Evolutionary conservation across 2,113 vertebrate genomes (phyloP).

Genomic region (Campylorhamphus procurvoides): DNA sequence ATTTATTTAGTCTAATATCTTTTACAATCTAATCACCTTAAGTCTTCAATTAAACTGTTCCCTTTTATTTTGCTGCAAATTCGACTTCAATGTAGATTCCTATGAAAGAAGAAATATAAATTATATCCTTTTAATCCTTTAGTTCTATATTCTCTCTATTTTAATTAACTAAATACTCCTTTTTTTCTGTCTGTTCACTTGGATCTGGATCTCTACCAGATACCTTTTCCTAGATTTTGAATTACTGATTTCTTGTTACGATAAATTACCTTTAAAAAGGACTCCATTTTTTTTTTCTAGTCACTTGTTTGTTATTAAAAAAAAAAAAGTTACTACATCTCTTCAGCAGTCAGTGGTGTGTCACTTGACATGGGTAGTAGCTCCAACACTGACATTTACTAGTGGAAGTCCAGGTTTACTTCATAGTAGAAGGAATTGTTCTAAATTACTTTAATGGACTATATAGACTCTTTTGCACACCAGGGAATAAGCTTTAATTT

Average conservation of each 20-base stretch:
- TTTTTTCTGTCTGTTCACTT: not conserved
- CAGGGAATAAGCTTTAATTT: not conserved
- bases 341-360: not conserved
- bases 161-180: not conserved
- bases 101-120: not conserved
- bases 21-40: not conserved
- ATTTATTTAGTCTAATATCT: not conserved
- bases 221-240: not conserved
- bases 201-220: not conserved
- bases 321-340: not conserved
- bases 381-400: not conserved
- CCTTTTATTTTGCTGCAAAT: not conserved
- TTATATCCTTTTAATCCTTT: not conserved
- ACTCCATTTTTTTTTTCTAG: not conserved
- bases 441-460: not conserved
- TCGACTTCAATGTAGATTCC: not conserved
- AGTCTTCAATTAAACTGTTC: not conserved
- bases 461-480: not conserved
- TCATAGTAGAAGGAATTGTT: not conserved
- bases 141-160: not conserved
- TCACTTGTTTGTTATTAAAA: not conserved
- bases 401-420: not conserved
- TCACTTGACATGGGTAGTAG: not conserved
- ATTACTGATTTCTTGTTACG: not conserved
- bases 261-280: not conserved